phyloP scores from a whole-genome alignment of 2,113 vertebrate genomes.

The Urocitellus parryii region DNA sequence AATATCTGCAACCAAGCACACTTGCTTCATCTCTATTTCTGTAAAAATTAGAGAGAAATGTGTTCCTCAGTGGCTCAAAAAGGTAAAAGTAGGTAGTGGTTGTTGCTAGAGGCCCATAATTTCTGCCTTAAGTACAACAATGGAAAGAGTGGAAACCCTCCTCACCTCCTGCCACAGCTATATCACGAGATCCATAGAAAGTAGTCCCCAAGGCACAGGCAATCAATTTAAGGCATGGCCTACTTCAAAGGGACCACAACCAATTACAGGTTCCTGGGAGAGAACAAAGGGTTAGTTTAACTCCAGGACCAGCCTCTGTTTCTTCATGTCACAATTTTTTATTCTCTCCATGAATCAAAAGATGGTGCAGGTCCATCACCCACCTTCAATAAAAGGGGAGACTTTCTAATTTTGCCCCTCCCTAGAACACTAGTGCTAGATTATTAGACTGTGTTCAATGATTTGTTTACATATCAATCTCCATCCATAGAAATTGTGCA shows the following conservation, averaged over 20 bases:
- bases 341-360: background rate
- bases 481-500: background rate
- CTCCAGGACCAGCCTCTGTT: background rate
- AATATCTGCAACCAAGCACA: no score
- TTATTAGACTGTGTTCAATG: background rate
- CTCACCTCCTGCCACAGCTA: no score
- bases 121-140: background rate
- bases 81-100: background rate
- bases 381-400: background rate
- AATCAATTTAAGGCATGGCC: background rate
- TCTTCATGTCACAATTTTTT: background rate
- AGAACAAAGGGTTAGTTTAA: background rate
- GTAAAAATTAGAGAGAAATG: background rate
- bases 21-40: background rate
- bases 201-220: background rate
- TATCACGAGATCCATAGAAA: background rate
- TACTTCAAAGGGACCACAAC: background rate
- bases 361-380: no score
- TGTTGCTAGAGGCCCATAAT: background rate
- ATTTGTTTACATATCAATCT: background rate
- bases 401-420: background rate
- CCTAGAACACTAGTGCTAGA: background rate
- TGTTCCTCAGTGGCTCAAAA: background rate
- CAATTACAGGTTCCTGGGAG: background rate
- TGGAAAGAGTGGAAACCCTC: background rate